Percentiles rank a stretch among this genome's conserved stretches.
phyloP scores from a whole-genome alignment of 1,140 invertebrate species.

The Drosophila arawakana region DNA sequence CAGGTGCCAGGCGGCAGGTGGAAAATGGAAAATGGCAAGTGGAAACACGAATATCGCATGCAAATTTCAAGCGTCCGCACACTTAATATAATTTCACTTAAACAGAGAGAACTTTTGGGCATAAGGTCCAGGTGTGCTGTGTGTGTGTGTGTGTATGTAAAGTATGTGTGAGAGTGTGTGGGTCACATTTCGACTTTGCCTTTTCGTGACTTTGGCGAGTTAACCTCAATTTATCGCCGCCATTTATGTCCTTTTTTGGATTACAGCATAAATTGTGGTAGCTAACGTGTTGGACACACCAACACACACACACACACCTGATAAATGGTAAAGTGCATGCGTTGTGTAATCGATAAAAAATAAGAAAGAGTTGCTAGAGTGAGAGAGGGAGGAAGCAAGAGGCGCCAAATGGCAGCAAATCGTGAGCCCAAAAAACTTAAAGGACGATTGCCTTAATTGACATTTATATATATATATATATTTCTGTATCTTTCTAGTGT shows the following conservation, averaged over 20 bases:
- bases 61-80: slow-evolving; percentile 75
- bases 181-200: slow-evolving; percentile 52
- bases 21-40: slow-evolving; percentile 20
- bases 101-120: slow-evolving; percentile 29
- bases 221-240: slow-evolving; percentile 81
- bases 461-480: slow-evolving; percentile 41
- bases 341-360: slow-evolving; percentile 81
- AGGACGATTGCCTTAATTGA: slow-evolving; percentile 52
- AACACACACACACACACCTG: slow-evolving; percentile 47
- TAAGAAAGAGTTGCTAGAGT: slow-evolving; percentile 11
- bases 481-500: slow-evolving; percentile 19
- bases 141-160: background rate
- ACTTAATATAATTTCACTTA: slow-evolving; percentile 83
- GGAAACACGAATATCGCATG: slow-evolving; percentile 72
- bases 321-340: slow-evolving; percentile 78
- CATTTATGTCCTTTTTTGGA: slow-evolving; percentile 80
- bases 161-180: slow-evolving; percentile 30
- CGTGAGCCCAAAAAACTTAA: slow-evolving; percentile 31
- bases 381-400: slow-evolving; percentile 12
- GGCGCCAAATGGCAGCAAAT: slow-evolving; percentile 24
- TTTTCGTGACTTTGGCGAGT: slow-evolving; percentile 80
- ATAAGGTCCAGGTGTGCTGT: background rate
- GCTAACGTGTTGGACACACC: slow-evolving; percentile 63
- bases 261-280: slow-evolving; percentile 80
- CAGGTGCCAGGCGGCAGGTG: slow-evolving; percentile 21